Conservation (phyloP, 2,113 vertebrate species). For the Odontesthes bonariensis region DNA sequence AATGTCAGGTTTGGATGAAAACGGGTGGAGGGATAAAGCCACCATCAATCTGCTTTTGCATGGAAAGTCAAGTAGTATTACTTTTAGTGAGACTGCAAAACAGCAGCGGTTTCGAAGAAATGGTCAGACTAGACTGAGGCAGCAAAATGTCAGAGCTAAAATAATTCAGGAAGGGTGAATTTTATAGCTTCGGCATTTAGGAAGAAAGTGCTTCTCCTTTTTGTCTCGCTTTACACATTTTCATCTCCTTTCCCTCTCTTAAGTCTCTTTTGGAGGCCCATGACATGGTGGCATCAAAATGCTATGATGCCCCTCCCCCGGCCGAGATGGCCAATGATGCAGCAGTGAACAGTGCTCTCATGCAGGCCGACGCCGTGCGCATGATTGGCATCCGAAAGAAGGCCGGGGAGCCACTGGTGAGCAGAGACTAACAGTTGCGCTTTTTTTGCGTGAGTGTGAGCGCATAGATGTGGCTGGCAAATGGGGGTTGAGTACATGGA, state of each 20-base stretch:
- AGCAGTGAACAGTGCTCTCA: conserved; percentile 83
- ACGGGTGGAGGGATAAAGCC: background rate
- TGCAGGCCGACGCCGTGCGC: conserved; percentile 95
- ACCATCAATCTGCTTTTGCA: background rate
- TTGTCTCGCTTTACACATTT: background rate
- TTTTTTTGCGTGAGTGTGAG: background rate
- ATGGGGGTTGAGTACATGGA: background rate
- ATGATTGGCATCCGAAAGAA: conserved; percentile 99
- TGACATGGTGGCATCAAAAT: conserved; percentile 97
- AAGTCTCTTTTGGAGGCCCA: conserved; percentile 97
- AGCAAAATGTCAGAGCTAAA: background rate
- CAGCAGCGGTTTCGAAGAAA: no score
- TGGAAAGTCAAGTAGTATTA: no score
- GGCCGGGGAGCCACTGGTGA: conserved; percentile 95
- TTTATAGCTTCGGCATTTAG: background rate
- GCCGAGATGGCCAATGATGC: conserved; percentile 88
- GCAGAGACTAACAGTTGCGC: conserved; percentile 24
- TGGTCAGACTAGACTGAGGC: background rate
- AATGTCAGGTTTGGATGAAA: background rate
- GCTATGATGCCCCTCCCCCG: conserved; percentile 91
- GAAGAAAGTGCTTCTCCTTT: background rate
- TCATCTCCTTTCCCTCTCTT: conserved; percentile 1
- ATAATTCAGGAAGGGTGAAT: background rate
- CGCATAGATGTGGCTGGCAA: background rate
- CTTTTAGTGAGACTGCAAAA: no score